Evolutionary conservation across 2,113 vertebrate genomes (phyloP).

Genomic region (Percopsis transmontana): DNA sequence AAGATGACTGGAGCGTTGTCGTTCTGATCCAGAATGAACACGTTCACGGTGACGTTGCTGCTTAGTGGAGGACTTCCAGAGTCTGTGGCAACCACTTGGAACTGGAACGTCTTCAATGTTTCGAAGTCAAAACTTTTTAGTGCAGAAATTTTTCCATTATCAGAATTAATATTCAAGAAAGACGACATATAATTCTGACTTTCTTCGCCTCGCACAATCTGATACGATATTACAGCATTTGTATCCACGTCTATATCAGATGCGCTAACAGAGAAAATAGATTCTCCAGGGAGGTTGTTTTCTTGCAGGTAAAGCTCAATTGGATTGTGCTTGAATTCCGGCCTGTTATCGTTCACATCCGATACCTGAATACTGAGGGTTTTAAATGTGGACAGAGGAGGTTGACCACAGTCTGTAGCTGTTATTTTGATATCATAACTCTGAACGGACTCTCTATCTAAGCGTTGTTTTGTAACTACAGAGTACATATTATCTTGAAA

Average conservation of each 20-base stretch:
- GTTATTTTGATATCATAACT: constrained; percentile 73
- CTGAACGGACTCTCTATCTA: constrained; percentile 68
- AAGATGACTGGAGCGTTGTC: too few species aligned
- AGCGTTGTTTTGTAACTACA: constrained; percentile 39
- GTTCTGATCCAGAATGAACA: constrained; percentile 31
- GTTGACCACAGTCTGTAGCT: constrained; percentile 63
- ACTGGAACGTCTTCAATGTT: constrained; percentile 28
- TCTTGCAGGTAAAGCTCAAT: constrained; percentile 57
- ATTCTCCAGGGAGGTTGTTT: constrained; percentile 55
- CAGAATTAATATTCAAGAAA: constrained; percentile 54
- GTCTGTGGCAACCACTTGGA: constrained; percentile 49
- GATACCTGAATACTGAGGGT: constrained; percentile 54
- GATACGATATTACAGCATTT: constrained; percentile 57
- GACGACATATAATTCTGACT: constrained; percentile 31
- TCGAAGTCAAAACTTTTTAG: constrained; percentile 62
- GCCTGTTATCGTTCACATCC: constrained; percentile 74
- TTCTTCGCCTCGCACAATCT: too few species aligned
- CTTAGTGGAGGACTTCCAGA: constrained; percentile 48
- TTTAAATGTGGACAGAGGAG: constrained; percentile 55
- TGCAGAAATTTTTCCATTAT: constrained; percentile 45
- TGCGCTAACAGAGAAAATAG: constrained; percentile 53
- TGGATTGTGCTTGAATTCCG: constrained; percentile 50
- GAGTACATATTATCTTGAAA: constrained; percentile 74
- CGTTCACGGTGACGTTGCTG: constrained; percentile 35
- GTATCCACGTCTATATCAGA: constrained; percentile 57